These are phyloP conservation scores for Pristionchus entomophagus DNA, from an alignment of 2,888 invertebrate species.

Conservation along the genomic window DNA sequence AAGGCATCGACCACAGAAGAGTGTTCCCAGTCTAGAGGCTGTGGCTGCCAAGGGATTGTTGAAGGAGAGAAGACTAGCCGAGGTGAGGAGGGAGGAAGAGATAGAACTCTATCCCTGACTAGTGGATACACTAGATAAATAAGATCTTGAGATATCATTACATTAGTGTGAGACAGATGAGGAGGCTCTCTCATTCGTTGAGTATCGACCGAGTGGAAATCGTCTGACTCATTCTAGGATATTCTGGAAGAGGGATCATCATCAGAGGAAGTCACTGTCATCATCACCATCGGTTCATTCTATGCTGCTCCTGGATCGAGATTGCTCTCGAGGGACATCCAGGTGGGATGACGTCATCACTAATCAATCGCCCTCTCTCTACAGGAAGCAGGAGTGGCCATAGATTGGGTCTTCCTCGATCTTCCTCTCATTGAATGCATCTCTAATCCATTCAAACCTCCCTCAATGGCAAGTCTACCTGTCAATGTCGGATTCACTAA, in stretches of 20 bases:
- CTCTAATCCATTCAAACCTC: conserved; percentile 50
- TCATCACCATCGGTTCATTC: background rate
- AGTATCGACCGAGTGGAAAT: no score
- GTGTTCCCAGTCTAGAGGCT: conserved; percentile 1
- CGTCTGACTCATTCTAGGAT: conserved; percentile 15
- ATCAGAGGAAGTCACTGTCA: conserved; percentile 10
- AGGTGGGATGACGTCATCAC: background rate
- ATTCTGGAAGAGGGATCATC: conserved; percentile 1
- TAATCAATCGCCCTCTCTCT: background rate
- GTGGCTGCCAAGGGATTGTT: conserved; percentile 7
- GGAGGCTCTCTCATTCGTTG: background rate
- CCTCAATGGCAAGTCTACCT: conserved; percentile 49
- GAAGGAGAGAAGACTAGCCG: conserved; percentile 6
- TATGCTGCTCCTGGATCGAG: conserved; percentile 6
- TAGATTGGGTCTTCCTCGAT: conserved; percentile 56
- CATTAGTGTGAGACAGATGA: no score
- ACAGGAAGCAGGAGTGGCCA: background rate
- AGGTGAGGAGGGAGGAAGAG: background rate
- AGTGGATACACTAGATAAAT: no score
- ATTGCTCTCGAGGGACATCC: background rate
- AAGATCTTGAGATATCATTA: no score
- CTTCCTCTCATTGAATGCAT: conserved; percentile 57
- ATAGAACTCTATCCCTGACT: no score
- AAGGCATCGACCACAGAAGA: background rate
- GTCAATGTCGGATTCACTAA: conserved; percentile 51